Conservation (phyloP, 2,888 invertebrate genomes). For the Cecidostiba fungosa region DNA sequence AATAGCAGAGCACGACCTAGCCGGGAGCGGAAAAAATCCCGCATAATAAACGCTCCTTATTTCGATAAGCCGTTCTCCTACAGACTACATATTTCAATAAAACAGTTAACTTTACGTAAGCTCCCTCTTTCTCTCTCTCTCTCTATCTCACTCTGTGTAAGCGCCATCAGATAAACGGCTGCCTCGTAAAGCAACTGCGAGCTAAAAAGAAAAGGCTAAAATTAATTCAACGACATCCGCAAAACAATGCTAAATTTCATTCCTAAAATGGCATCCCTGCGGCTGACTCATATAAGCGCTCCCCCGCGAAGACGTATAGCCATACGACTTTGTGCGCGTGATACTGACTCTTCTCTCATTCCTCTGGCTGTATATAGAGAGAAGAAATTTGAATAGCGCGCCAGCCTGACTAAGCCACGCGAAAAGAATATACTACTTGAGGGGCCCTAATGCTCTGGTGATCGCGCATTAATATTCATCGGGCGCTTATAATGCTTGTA, state of each 20-base stretch:
- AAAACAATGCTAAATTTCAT: constrained; percentile 56
- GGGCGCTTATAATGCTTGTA: constrained; percentile 66
- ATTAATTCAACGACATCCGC: constrained; percentile 42
- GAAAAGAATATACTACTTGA: constrained; percentile 77
- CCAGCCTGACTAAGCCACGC: constrained; percentile 70
- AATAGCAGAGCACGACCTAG: constrained; percentile 1
- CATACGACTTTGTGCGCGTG: constrained; percentile 2
- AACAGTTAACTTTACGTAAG: constrained; percentile 46
- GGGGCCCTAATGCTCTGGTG: constrained; percentile 60
- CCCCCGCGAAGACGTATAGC: constrained; percentile 40
- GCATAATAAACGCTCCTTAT: constrained; percentile 6
- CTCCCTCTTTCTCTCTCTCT: neutral
- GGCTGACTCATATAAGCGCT: neutral
- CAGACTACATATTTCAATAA: constrained; percentile 42
- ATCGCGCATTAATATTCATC: constrained; percentile 78
- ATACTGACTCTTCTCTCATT: constrained; percentile 44
- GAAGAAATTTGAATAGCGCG: constrained; percentile 64
- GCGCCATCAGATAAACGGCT: constrained; percentile 36
- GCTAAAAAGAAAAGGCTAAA: constrained; percentile 7
- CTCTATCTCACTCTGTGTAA: too few relatives aligned
- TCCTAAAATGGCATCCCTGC: constrained; percentile 30
- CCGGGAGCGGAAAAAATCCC: neutral
- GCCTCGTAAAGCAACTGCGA: neutral
- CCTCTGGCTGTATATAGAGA: constrained; percentile 10
- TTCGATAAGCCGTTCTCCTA: constrained; percentile 21